Evolutionary conservation across 2,113 vertebrate species (phyloP).

Genomic region (Heterochromis multidens): DNA sequence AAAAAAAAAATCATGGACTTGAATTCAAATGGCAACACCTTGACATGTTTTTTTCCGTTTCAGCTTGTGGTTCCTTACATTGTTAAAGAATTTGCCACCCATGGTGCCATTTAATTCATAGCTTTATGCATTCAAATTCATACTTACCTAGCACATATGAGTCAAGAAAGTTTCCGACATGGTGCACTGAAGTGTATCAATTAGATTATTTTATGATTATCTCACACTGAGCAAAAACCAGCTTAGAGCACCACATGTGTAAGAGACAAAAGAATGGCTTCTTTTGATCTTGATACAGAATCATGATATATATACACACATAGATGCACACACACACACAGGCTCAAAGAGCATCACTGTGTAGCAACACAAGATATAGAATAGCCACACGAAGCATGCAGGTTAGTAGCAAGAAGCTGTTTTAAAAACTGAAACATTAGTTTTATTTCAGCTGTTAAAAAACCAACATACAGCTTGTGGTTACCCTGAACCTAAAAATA

Average conservation of each 20-base stretch:
- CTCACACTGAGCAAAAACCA: neutral
- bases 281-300: neutral
- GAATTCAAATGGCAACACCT: conserved; percentile 20
- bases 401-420: conserved; percentile 69
- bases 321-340: neutral
- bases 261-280: neutral
- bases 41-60: neutral
- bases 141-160: conserved; percentile 16
- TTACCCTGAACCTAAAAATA: neutral
- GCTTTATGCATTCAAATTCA: neutral
- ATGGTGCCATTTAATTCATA: conserved; percentile 6
- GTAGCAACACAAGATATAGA: neutral
- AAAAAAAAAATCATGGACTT: neutral
- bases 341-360: neutral
- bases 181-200: neutral
- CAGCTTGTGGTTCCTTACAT: neutral
- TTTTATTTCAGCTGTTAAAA: conserved; percentile 13
- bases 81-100: neutral
- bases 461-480: conserved; percentile 76
- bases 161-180: neutral
- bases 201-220: neutral
- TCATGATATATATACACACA: neutral
- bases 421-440: neutral
- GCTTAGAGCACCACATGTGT: neutral
- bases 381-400: conserved; percentile 65